phyloP scores from a whole-genome alignment of 2,113 vertebrate genomes.

The Arizona elegans region DNA sequence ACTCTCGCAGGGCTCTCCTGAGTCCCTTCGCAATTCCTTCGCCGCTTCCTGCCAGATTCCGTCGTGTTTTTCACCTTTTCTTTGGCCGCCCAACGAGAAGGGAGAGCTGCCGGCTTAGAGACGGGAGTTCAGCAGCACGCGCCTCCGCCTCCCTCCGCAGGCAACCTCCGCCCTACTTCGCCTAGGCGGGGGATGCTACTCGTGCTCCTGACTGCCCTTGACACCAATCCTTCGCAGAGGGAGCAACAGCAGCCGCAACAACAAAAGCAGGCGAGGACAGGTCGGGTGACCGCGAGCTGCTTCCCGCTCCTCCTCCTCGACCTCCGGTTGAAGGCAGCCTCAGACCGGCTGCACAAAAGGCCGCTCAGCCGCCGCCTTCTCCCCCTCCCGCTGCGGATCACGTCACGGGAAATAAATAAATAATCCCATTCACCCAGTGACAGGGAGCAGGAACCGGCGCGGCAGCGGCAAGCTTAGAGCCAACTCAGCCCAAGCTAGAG shows the following conservation, averaged over 20 bases:
- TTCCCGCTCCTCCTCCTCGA: slow-evolving; percentile 3
- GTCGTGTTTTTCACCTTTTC: too few species aligned
- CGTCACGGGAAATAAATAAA: slow-evolving; percentile 70
- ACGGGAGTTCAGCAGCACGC: slow-evolving; percentile 44
- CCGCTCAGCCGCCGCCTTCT: neutral
- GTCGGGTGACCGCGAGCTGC: slow-evolving; percentile 37
- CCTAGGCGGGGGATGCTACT: neutral
- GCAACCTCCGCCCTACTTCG: slow-evolving; percentile 19
- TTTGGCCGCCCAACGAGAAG: slow-evolving; percentile 13
- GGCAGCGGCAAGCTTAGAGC: slow-evolving; percentile 47
- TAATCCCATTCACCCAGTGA: slow-evolving; percentile 56
- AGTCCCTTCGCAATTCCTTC: neutral
- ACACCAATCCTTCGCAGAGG: slow-evolving; percentile 28
- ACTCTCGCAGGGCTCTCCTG: neutral
- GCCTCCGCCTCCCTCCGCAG: neutral
- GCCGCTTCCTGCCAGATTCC: neutral
- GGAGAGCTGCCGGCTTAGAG: slow-evolving; percentile 13
- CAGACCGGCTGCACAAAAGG: neutral
- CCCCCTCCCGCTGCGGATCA: slow-evolving; percentile 44
- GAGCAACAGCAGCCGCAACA: neutral
- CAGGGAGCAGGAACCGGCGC: slow-evolving; percentile 52
- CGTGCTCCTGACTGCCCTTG: slow-evolving; percentile 28
- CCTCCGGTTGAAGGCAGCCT: slow-evolving; percentile 8
- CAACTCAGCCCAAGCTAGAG: slow-evolving; percentile 43
- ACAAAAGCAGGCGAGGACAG: neutral